A percentile compares a stretch with the other conserved stretches of the same genome.
phyloP scores from a whole-genome alignment of 2,888 invertebrate species.

The Argyresthia goedartella region DNA sequence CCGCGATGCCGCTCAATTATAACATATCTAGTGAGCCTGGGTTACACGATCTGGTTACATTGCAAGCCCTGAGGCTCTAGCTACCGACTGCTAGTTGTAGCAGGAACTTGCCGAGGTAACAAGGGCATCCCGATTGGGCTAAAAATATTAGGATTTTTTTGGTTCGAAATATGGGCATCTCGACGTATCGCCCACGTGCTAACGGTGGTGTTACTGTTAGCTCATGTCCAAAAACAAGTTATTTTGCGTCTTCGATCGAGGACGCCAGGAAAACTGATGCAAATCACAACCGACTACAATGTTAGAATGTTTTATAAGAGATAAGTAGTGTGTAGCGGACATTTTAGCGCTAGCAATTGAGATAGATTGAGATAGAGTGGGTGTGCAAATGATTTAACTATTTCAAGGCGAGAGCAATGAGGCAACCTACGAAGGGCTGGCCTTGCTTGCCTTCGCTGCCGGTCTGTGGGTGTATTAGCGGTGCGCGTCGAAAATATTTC shows the following conservation, averaged over 20 bases:
- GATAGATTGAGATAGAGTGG: constrained; percentile 40
- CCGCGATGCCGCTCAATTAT: constrained; percentile 32
- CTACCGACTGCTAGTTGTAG: too few relatives aligned
- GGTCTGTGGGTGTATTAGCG: constrained; percentile 38
- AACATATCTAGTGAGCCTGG: constrained; percentile 6
- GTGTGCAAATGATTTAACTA: constrained; percentile 56
- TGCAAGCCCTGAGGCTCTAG: neutral
- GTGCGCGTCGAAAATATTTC: constrained; percentile 22
- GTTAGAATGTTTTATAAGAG: too few relatives aligned
- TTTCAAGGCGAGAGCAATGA: constrained; percentile 64
- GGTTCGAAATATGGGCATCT: neutral
- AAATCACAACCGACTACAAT: neutral
- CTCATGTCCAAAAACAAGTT: constrained; percentile 46
- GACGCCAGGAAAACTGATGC: constrained; percentile 12
- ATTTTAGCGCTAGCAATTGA: constrained; percentile 1
- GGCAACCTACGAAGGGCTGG: constrained; percentile 59
- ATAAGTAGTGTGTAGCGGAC: too few relatives aligned
- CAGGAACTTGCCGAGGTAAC: too few relatives aligned
- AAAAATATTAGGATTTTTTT: too few relatives aligned
- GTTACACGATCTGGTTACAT: neutral
- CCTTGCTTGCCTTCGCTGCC: constrained; percentile 59
- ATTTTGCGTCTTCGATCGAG: constrained; percentile 47
- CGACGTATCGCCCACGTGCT: constrained; percentile 37
- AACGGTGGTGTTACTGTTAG: constrained; percentile 57
- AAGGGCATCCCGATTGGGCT: too few relatives aligned